Base-by-base conservation (phyloP, 2,113 vertebrate species). In the Lamprologus ornatipinnis region DNA sequence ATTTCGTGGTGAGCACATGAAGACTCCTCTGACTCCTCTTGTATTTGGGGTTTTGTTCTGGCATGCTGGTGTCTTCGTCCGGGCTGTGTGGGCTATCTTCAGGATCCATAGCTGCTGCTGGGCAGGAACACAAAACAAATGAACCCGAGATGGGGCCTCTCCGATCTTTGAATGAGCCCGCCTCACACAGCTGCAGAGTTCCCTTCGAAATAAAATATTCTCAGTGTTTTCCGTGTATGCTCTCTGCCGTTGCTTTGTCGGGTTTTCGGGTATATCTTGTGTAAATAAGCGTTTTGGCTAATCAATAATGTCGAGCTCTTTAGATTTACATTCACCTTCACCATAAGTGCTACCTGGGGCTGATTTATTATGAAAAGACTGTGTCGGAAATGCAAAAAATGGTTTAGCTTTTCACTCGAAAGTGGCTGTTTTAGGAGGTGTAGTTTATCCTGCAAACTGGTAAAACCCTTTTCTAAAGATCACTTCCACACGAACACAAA, bases 1-100 rank as follows among this genome's bases (percentile, higher is more conserved):
- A 99, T 94, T 96, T 97, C 81, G 95, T 97, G 49, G 98, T 97
- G 65, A 99, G 96, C 82, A 97, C 75, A 40, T 96, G 96, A 31
- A 99, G 96, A 87, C 98, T 99, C 89, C 97, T 98, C 92, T 97
- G 95, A 5, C 60, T 92, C 19, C 92, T 86, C 8, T n/a, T 63
- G 31, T 7, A 28, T 53, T 63, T 85, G 6, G 47, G 49, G 5
- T 1, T 37, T 28, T 60, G 37, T 3, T 75, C 73, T 9, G 12
- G 9, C 7, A 31, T n/a, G 81, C 81, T 70, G 19, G 55, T 89
- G 87, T 90, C 90, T 26, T 75, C 90, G 3, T 87, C 90, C 31
- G 47, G 45, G 33, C 87, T 88, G 1, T 21, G 26, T 23, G 89
- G 89, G 75, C 70, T 81, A 4, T 15, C n/a, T 21, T 68, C 87